phyloP scores from a whole-genome alignment of 2,113 vertebrate species.

The Hyla sarda region DNA sequence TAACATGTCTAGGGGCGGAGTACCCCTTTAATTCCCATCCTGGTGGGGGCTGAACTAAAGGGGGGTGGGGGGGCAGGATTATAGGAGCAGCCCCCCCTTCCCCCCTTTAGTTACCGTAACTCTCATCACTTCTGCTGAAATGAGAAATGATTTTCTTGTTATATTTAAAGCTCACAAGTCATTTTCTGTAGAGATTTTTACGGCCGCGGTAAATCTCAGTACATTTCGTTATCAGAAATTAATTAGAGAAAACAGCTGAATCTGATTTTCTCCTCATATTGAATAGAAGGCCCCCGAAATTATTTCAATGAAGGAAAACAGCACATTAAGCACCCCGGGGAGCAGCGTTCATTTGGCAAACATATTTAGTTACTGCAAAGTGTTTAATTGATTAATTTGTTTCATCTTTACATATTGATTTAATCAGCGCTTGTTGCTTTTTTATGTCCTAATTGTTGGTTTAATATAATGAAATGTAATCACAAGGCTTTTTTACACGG shows the following conservation, averaged over 20 bases:
- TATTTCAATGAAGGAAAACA: neutral
- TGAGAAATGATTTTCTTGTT: neutral
- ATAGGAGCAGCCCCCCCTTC: too few relatives aligned
- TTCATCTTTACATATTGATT: slow-evolving; percentile 29
- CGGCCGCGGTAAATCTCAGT: neutral
- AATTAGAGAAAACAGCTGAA: slow-evolving; percentile 45
- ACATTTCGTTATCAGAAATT: slow-evolving; percentile 35
- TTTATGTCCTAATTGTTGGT: neutral
- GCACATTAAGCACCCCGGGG: slow-evolving; percentile 25
- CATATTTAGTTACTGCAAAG: slow-evolving; percentile 46
- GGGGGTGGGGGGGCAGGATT: too few relatives aligned
- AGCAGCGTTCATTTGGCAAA: slow-evolving; percentile 43
- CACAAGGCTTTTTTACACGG: neutral
- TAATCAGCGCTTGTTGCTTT: neutral
- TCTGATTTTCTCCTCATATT: slow-evolving; percentile 42
- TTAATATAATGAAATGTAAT: neutral
- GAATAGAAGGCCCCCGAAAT: slow-evolving; percentile 38
- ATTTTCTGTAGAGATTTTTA: neutral
- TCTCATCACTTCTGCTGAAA: neutral
- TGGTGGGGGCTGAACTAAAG: too few relatives aligned
- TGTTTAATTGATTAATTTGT: slow-evolving; percentile 50
- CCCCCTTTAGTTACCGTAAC: too few relatives aligned
- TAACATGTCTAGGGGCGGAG: too few relatives aligned
- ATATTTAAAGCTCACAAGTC: neutral
- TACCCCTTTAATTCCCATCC: too few relatives aligned